phyloP scores from a whole-genome alignment of 2,888 invertebrate species.

The Blera fallax region DNA sequence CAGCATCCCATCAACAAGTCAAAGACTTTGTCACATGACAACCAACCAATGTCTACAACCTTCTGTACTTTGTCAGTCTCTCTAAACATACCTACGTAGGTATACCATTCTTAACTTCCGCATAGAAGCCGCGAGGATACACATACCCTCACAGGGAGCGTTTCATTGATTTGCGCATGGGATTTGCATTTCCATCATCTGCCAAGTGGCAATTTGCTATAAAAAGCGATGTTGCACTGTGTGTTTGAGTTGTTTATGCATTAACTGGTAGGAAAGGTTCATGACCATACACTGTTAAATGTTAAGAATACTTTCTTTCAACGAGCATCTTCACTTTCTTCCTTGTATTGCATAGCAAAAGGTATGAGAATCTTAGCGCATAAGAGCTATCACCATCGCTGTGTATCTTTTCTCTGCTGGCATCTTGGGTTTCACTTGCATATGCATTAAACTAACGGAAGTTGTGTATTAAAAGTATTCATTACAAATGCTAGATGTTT shows the following conservation, averaged over 20 bases:
- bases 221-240: not conserved
- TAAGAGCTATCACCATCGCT: not conserved
- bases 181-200: constrained; percentile 52
- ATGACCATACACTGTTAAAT: constrained; percentile 62
- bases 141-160: not conserved
- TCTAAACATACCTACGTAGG: constrained; percentile 4
- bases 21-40: constrained; percentile 45
- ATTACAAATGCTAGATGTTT: constrained; percentile 35
- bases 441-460: constrained; percentile 54
- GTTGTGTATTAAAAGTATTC: constrained; percentile 55
- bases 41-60: constrained; percentile 60
- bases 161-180: constrained; percentile 52
- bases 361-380: not conserved
- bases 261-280: constrained; percentile 60
- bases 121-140: constrained; percentile 46
- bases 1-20: constrained; percentile 9
- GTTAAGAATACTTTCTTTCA: constrained; percentile 59
- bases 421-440: constrained; percentile 38
- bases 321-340: constrained; percentile 66
- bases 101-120: constrained; percentile 54
- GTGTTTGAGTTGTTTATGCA: not conserved
- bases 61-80: constrained; percentile 43
- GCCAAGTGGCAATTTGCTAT: constrained; percentile 24
- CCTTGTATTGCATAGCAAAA: not conserved
- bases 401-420: not conserved